These are phyloP conservation scores for Silurus lanzhouensis DNA, from an alignment of 2,797 vertebrate species.

Conservation along the genomic window DNA sequence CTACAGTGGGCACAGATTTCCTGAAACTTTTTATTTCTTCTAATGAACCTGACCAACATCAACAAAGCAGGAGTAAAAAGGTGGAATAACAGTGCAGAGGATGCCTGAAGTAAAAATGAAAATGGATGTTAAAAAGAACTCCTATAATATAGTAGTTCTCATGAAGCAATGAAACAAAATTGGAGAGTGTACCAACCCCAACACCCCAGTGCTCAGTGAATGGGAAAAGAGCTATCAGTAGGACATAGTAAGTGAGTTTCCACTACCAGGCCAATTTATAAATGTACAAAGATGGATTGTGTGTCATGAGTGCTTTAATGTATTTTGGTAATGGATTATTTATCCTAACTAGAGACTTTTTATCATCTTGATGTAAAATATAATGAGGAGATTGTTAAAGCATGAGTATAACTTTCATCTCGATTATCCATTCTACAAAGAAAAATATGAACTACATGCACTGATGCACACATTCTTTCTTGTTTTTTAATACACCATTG, in stretches of 20 bases:
- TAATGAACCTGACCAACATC: too few species aligned
- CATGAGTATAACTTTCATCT: neutral
- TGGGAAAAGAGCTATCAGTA: neutral
- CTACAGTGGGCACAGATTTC: too few species aligned
- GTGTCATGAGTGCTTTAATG: constrained; percentile 14
- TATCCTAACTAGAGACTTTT: constrained; percentile 29
- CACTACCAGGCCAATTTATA: constrained; percentile 18
- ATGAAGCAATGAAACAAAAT: neutral
- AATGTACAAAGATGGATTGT: constrained; percentile 27
- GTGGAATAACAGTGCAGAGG: too few species aligned
- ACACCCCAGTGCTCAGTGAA: neutral
- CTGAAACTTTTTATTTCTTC: too few species aligned
- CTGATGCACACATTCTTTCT: neutral
- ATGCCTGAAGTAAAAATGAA: too few species aligned
- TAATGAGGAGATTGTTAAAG: constrained; percentile 30
- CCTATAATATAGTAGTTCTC: too few species aligned
- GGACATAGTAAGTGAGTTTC: neutral
- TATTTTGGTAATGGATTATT: constrained; percentile 39
- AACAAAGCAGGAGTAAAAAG: too few species aligned
- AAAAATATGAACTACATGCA: neutral
- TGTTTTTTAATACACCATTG: neutral
- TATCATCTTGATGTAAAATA: constrained; percentile 23
- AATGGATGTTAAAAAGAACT: too few species aligned
- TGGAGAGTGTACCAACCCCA: neutral
- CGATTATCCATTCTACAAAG: neutral